Evolutionary conservation across 2,888 invertebrate species (phyloP), one percentile per base, ranked within the genome.

Genomic region (Argynnis bischoffii): DNA sequence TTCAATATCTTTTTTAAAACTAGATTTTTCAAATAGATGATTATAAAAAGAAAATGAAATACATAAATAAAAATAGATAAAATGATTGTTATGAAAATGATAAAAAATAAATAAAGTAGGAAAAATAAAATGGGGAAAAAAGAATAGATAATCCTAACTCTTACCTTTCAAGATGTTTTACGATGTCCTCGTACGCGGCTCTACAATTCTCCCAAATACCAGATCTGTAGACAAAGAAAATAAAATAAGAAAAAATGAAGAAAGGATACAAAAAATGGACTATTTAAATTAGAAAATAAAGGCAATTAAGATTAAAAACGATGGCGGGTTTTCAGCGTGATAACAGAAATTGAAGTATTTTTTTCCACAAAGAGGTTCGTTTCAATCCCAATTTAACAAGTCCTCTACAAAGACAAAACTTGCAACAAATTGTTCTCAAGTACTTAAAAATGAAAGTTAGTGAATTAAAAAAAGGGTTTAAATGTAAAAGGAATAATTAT

Each of bases 171-270:
- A 98, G 95, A 90, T 98, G 98, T 94, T 98, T 98, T 79, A 98
- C 97, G 90, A 98, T 97, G 93, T 98, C 98, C 93, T 98, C 98
- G 91, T 98, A 98, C 79, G 97, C 97, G 76, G 97, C 97, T 91
- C 97, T 95, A 94, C 98, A 98, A 93, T 98, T 98, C 94, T 98
- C 98, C 98, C 98, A 98, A 87, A 98, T 97, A 81, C 97, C 97
- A 86, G 97, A 96, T 89, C 95, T 95, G 93, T 76, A 89, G 94
- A 90, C 90, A 93, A 90, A 90, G 79, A 86, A 88, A 83, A 72
- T 85, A 85, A 89, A 88, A 85, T 86, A 88, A 85, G 85, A 80
- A 85, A 57, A 87, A 87, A 84, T 74, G 77, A 83, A 81, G 75
- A 83, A 81, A 81, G 69, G 74, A 75, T 76, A 76, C 71, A 77